A percentile compares a stretch with the other conserved stretches of the same genome.
These are phyloP conservation scores for Blastobasis lacticolella DNA, from an alignment of 2,888 invertebrate genomes.

Conservation along the genomic window DNA sequence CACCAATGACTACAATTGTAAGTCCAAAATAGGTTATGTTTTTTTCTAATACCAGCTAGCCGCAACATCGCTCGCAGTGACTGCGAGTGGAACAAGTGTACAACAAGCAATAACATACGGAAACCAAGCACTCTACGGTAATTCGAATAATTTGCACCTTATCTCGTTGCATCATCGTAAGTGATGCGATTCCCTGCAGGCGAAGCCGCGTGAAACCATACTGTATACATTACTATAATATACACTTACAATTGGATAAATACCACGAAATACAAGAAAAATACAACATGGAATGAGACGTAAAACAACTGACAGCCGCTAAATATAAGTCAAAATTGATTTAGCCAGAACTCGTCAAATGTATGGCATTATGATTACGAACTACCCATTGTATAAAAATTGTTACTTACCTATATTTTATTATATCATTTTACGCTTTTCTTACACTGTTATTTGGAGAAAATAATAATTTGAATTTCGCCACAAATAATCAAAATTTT, in stretches of 20 bases:
- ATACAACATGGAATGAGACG: slow-evolving; percentile 42
- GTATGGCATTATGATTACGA: neutral
- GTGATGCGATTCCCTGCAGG: slow-evolving; percentile 51
- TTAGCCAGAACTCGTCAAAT: neutral
- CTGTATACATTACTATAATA: neutral
- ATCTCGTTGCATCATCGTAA: slow-evolving; percentile 70
- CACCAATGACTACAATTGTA: too few relatives aligned
- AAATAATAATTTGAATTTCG: slow-evolving; percentile 31
- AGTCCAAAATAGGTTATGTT: too few relatives aligned
- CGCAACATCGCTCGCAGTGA: too few relatives aligned
- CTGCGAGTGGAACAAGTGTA: slow-evolving; percentile 13
- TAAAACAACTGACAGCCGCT: slow-evolving; percentile 73
- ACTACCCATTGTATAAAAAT: slow-evolving; percentile 1
- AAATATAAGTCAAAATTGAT: slow-evolving; percentile 26
- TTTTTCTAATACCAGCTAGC: too few relatives aligned
- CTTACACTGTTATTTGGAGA: slow-evolving; percentile 26
- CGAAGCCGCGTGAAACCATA: slow-evolving; percentile 51
- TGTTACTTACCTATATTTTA: slow-evolving; percentile 47
- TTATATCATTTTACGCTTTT: slow-evolving; percentile 36
- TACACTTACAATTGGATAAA: slow-evolving; percentile 20
- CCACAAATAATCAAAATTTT: slow-evolving; percentile 40
- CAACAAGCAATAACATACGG: slow-evolving; percentile 28
- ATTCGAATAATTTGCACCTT: slow-evolving; percentile 46
- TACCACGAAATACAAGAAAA: slow-evolving; percentile 19
- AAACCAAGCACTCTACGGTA: slow-evolving; percentile 6